phyloP scores from a whole-genome alignment of 2,113 vertebrate species.

The Serinus canaria region DNA sequence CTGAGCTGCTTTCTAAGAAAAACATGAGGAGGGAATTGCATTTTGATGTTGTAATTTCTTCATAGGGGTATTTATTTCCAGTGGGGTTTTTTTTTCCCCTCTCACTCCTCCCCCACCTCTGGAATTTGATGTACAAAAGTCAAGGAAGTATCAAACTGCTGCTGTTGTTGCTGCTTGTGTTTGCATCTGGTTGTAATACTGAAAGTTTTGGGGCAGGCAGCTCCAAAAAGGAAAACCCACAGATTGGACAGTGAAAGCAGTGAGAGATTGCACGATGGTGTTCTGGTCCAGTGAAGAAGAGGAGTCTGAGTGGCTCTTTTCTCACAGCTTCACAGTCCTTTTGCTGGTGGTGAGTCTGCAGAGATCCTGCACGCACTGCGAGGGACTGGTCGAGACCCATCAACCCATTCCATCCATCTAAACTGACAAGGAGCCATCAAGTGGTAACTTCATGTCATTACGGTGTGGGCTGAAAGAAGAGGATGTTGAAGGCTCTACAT shows the following conservation, averaged over 20 bases:
- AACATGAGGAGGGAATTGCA: constrained; percentile 61
- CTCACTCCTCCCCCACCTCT: not conserved
- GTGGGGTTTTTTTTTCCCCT: not conserved
- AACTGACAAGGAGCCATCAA: constrained; percentile 44
- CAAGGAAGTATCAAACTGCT: constrained; percentile 31
- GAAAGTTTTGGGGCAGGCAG: not conserved
- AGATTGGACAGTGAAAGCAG: not conserved
- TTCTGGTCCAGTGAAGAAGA: not conserved
- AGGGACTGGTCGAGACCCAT: not conserved
- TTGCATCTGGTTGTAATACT: constrained; percentile 22
- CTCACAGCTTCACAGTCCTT: not conserved
- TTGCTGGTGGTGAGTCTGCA: not conserved
- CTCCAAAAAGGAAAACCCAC: not conserved
- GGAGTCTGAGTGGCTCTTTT: not conserved
- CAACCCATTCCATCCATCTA: not conserved
- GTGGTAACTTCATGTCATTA: constrained; percentile 33
- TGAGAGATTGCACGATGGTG: not conserved
- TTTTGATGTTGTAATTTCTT: constrained; percentile 66
- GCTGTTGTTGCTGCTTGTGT: not conserved
- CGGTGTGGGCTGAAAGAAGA: not conserved
- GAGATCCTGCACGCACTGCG: rapidly evolving
- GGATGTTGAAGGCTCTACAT: not conserved
- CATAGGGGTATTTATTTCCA: constrained; percentile 41
- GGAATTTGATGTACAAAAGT: constrained; percentile 36
- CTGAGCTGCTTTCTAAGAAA: constrained; percentile 75